Conservation (phyloP, 2,113 vertebrate genomes). For the Paramisgurnus dabryanus region DNA sequence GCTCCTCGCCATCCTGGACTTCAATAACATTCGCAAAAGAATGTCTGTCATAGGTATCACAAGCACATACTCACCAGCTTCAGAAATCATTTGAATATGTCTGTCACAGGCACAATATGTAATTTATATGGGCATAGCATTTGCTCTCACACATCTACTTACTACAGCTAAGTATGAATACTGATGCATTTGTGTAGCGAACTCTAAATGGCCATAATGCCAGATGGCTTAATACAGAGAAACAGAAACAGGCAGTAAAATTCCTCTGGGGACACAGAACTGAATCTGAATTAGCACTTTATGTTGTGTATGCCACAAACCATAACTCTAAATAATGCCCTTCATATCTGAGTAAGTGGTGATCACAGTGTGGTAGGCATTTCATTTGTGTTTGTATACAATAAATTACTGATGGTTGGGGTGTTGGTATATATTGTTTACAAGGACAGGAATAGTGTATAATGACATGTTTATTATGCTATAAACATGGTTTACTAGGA, state of each 20-base stretch:
- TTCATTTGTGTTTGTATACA: constrained; percentile 27
- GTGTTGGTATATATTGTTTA: too few species aligned
- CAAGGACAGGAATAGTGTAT: too few species aligned
- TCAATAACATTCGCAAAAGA: constrained; percentile 92
- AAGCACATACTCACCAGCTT: not conserved
- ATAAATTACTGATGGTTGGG: not conserved
- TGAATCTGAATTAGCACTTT: not conserved
- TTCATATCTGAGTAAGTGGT: not conserved
- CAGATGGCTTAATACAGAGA: constrained; percentile 6
- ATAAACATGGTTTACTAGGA: too few species aligned
- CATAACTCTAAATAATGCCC: constrained; percentile 20
- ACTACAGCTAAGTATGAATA: too few species aligned
- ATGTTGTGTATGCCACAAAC: not conserved
- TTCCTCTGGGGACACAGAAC: not conserved
- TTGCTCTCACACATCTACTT: too few species aligned
- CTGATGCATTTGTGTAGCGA: too few species aligned
- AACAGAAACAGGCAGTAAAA: not conserved
- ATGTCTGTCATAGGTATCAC: constrained; percentile 92
- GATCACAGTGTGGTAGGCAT: constrained; percentile 15
- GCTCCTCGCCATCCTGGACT: constrained; percentile 91
- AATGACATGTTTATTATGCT: too few species aligned
- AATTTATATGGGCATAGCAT: not conserved
- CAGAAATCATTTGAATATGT: not conserved
- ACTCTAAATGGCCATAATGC: not conserved
- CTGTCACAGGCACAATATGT: not conserved